These are phyloP conservation scores for Peromyscus eremicus DNA, from an alignment of 2,797 vertebrate species.

Conservation along the genomic window DNA sequence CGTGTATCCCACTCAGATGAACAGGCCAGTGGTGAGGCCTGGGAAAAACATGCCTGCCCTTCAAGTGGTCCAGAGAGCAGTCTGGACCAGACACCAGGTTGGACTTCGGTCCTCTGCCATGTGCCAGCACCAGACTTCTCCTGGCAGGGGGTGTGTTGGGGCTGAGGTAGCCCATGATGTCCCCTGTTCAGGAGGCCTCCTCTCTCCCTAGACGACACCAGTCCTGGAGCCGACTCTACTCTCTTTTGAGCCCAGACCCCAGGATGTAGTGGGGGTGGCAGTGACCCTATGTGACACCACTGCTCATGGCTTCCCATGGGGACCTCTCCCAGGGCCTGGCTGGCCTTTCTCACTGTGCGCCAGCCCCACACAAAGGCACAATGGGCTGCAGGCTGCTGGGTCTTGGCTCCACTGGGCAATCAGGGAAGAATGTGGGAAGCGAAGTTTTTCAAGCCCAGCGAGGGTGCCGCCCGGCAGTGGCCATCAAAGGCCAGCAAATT, in stretches of 20 bases:
- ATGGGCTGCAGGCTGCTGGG: slow-evolving; percentile 87
- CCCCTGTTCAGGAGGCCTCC: background rate
- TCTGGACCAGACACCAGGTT: background rate
- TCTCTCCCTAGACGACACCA: background rate
- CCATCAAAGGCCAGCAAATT: slow-evolving; percentile 91
- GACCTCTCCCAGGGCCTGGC: slow-evolving; percentile 85
- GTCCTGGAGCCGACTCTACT: background rate
- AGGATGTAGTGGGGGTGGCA: background rate
- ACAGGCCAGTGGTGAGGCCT: background rate
- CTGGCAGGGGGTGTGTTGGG: background rate
- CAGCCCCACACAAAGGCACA: slow-evolving; percentile 86
- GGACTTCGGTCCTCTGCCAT: background rate
- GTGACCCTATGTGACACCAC: slow-evolving; percentile 83
- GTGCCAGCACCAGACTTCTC: background rate
- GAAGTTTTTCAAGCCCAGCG: slow-evolving; percentile 90
- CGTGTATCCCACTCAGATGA: background rate
- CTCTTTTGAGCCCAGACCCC: background rate
- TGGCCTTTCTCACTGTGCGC: slow-evolving; percentile 84
- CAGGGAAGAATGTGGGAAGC: slow-evolving; percentile 91
- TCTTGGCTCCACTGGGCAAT: slow-evolving; percentile 89
- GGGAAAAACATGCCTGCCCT: background rate
- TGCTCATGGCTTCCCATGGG: slow-evolving; percentile 64
- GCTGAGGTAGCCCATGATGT: background rate
- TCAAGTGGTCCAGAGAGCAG: background rate
- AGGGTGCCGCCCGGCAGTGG: slow-evolving; percentile 89